Conservation (phyloP, 2,888 invertebrate species). For the Orthosia incerta region DNA sequence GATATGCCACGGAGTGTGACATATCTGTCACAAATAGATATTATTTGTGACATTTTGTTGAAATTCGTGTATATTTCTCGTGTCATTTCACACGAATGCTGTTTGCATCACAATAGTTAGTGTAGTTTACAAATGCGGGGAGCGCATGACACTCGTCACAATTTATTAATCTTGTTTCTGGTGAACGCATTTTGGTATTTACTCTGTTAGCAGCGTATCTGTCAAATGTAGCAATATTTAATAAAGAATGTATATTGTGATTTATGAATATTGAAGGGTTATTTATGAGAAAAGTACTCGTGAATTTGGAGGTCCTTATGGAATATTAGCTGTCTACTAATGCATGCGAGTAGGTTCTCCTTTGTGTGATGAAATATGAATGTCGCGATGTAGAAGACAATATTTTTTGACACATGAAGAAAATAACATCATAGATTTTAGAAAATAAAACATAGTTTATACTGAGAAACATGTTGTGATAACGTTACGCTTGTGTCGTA, state of each 20-base stretch:
- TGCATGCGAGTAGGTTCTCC: not conserved
- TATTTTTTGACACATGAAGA: too few relatives aligned
- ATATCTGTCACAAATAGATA: slow-evolving; percentile 42
- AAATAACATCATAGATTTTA: not conserved
- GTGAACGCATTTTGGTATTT: slow-evolving; percentile 12
- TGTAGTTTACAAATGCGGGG: slow-evolving; percentile 39
- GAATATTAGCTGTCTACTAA: not conserved
- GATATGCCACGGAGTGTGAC: slow-evolving; percentile 34
- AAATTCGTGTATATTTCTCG: slow-evolving; percentile 39
- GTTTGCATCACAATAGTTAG: slow-evolving; percentile 44
- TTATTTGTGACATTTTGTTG: slow-evolving; percentile 33
- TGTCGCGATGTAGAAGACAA: not conserved
- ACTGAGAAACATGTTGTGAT: not conserved
- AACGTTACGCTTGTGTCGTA: not conserved
- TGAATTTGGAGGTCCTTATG: not conserved
- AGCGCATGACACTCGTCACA: slow-evolving; percentile 35
- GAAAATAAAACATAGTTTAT: not conserved
- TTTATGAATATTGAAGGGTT: slow-evolving; percentile 15
- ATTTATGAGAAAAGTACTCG: slow-evolving; percentile 8
- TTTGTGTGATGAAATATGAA: not conserved
- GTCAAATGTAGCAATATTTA: slow-evolving; percentile 14
- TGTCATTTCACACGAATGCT: slow-evolving; percentile 32
- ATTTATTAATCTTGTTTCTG: slow-evolving; percentile 44
- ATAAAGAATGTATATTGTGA: slow-evolving; percentile 11
- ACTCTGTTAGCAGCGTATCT: slow-evolving; percentile 12